Percentiles rank a stretch among this genome's conserved stretches.
phyloP scores from a whole-genome alignment of 2,113 vertebrate genomes.

The Laterallus jamaicensis region DNA sequence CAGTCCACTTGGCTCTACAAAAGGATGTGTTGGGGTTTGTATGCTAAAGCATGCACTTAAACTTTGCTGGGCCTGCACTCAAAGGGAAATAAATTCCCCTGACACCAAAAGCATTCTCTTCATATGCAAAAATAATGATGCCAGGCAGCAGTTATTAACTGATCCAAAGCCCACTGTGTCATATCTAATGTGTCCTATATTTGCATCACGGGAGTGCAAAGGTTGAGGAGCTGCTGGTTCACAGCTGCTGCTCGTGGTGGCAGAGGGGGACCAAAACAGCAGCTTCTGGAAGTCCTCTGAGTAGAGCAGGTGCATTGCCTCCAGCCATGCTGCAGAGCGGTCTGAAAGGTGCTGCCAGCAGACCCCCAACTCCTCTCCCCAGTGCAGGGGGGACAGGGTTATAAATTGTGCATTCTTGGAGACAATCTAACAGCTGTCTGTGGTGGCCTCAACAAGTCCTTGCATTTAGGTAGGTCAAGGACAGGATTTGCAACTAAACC shows the following conservation, averaged over 20 bases:
- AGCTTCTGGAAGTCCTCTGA: neutral
- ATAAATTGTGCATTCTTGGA: neutral
- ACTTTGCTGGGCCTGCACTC: neutral
- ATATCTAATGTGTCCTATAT: neutral
- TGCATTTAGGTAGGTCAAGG: neutral
- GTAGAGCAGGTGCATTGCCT: neutral
- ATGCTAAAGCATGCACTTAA: neutral
- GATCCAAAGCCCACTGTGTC: neutral
- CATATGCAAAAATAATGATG: neutral
- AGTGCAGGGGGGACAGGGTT: neutral
- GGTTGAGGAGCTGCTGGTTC: neutral
- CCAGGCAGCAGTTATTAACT: neutral
- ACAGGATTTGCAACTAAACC: neutral
- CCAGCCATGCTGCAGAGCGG: neutral
- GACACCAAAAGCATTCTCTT: neutral
- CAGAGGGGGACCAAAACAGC: neutral
- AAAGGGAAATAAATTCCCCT: neutral
- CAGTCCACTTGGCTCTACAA: neutral
- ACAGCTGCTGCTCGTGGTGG: neutral
- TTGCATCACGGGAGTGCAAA: neutral
- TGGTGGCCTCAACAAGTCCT: neutral
- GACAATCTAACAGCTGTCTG: neutral
- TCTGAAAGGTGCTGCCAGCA: neutral
- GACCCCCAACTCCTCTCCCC: neutral
- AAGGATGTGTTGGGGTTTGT: conserved; percentile 18